Base-by-base conservation (phyloP, 2,888 invertebrate genomes). In the Neria commutata region DNA sequence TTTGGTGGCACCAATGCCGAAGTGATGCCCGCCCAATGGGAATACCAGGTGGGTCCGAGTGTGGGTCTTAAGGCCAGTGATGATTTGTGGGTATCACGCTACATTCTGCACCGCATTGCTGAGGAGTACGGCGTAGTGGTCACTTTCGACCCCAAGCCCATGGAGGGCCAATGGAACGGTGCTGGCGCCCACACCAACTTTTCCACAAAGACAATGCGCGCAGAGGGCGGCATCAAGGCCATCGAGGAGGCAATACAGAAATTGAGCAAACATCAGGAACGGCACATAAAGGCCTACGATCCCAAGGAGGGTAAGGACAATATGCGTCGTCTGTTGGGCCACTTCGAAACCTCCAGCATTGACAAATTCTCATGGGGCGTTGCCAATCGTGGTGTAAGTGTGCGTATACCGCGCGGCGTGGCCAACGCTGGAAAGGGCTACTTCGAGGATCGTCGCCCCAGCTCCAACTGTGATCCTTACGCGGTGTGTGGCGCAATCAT, bases 131-230 rank as follows among this genome's bases (percentile, higher is more conserved):
- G 86, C 14, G 82, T 87, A 10, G 80, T 81, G 1, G 84, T 87
- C 0, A 83, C 85, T 1, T 83, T 87, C 47, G 85, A 86, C 67
- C 86, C 87, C 1, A 87, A 86, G 67, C 87, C 87, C 1, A 84
- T 87, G 37, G 91, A 91, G 51, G 80, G 80, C 1, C 90, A 92
- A 77, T 96, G 95, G 95, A 95, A 95, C 79, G 95, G 95, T 0
- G 94, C 98, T 42, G 98, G 95, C 1, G 92, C 92, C 67, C 95
- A 97, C 79, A 90, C 91, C 54, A 96, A 95, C 80, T 95, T 95
- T 84, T 95, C 95, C 58, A 94, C 94, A 0, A 88, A 89, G 69
- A 84, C 83, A 14, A 97, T 95, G 94, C 86, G 96, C 49, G 85
- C 87, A 1, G 87, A 90, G 0, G 86, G 85, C 52, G 89, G 90